Evolutionary conservation across 2,113 vertebrate genomes (phyloP).

Genomic region (Peromyscus leucopus): DNA sequence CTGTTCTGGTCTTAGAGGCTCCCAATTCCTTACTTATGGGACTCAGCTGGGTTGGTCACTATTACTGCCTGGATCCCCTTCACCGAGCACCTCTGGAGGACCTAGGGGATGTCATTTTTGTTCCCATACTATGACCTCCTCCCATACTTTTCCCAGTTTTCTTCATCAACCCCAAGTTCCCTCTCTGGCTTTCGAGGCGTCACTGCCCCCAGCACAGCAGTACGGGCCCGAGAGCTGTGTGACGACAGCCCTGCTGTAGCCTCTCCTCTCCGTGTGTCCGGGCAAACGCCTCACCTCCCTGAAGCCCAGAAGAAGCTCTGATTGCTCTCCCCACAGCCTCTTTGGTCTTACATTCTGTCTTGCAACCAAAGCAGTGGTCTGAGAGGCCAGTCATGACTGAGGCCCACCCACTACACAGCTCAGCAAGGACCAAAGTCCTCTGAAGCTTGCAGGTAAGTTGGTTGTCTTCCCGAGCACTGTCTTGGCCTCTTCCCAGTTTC

Average conservation of each 20-base stretch:
- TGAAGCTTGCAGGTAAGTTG: neutral
- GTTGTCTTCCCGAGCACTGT: neutral
- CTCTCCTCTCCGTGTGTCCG: neutral
- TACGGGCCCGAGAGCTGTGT: neutral
- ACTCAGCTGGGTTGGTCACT: neutral
- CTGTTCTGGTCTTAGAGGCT: neutral
- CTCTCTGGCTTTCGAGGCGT: neutral
- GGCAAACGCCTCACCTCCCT: neutral
- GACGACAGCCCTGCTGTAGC: neutral
- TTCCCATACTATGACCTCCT: neutral
- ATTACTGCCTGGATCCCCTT: too few relatives aligned
- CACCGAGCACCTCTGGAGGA: neutral
- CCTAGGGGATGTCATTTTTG: neutral
- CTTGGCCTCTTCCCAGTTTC: too few relatives aligned
- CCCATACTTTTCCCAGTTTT: neutral
- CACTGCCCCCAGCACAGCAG: neutral
- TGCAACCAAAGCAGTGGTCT: fast-evolving
- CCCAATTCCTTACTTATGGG: neutral
- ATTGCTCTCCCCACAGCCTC: too few relatives aligned
- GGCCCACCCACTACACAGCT: neutral
- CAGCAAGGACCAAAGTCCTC: neutral
- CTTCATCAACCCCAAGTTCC: neutral
- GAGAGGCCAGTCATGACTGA: neutral
- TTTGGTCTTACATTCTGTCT: neutral
- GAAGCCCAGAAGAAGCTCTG: neutral